Percentiles rank a stretch among this genome's conserved stretches.
Evolutionary conservation across 2,888 invertebrate genomes (phyloP).

Genomic region (Calephelis perditalis): DNA sequence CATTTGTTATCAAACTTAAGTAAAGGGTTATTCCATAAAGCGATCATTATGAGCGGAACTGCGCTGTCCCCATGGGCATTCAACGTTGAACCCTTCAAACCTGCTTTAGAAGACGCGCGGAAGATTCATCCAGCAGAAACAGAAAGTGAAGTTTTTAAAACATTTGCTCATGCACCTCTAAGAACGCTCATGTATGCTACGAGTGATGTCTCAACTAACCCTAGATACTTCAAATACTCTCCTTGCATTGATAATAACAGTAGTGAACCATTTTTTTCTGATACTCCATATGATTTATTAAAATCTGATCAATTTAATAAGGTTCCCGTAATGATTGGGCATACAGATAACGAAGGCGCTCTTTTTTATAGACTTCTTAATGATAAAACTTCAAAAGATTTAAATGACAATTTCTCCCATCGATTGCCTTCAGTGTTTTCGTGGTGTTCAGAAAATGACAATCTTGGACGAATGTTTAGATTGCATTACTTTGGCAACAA

Average conservation of each 20-base stretch:
- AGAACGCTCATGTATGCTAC: constrained; percentile 43
- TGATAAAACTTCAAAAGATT: constrained; percentile 42
- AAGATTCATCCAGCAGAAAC: constrained; percentile 43
- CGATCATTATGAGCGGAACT: constrained; percentile 58
- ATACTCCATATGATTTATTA: constrained; percentile 54
- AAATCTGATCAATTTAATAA: constrained; percentile 51
- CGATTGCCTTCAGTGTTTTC: constrained; percentile 59
- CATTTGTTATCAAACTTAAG: constrained; percentile 55
- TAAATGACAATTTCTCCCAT: constrained; percentile 48
- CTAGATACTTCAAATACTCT: constrained; percentile 58
- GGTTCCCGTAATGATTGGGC: constrained; percentile 59
- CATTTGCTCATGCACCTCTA: constrained; percentile 21
- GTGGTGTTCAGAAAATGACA: constrained; percentile 47
- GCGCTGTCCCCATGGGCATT: constrained; percentile 60
- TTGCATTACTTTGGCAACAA: constrained; percentile 52
- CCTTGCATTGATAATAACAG: constrained; percentile 55
- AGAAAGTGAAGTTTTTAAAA: constrained; percentile 22
- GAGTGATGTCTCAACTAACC: constrained; percentile 47
- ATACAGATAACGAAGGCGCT: constrained; percentile 52
- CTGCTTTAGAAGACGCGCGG: constrained; percentile 48
- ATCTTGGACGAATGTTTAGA: constrained; percentile 47
- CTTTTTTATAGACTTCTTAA: constrained; percentile 56
- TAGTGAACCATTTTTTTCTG: constrained; percentile 55
- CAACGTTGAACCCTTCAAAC: constrained; percentile 45
- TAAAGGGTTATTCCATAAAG: constrained; percentile 59